A percentile compares a stretch with the other conserved stretches of the same genome.
Evolutionary conservation across 2,113 vertebrate genomes (phyloP).

Genomic region (Sitta europaea): DNA sequence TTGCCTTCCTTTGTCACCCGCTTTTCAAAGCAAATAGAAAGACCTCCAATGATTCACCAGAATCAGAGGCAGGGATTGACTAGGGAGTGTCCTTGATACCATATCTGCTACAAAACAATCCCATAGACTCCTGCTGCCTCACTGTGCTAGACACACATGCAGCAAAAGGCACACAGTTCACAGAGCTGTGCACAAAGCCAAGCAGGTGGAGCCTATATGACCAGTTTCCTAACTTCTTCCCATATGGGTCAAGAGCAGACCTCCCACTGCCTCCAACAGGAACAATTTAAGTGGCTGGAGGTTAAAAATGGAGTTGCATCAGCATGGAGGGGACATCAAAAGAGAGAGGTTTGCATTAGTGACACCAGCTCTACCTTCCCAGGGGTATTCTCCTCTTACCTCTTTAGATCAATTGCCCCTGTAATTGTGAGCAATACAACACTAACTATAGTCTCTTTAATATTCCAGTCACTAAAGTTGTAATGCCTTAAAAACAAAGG

Average conservation of each 20-base stretch:
- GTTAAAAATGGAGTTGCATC: neutral
- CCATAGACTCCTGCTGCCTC: neutral
- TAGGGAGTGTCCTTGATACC: neutral
- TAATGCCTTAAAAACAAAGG: neutral
- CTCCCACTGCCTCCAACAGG: neutral
- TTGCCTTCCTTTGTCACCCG: neutral
- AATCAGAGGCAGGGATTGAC: neutral
- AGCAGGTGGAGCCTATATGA: neutral
- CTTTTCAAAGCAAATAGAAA: neutral
- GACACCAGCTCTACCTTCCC: neutral
- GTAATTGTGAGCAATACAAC: neutral
- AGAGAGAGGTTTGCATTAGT: neutral
- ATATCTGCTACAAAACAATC: neutral
- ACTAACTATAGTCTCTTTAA: neutral
- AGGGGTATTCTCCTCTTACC: neutral
- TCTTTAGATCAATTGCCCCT: neutral
- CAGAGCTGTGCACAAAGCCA: neutral
- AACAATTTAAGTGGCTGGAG: neutral
- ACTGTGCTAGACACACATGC: rapidly evolving
- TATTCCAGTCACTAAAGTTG: neutral
- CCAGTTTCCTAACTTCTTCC: neutral
- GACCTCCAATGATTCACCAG: neutral
- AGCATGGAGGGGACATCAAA: neutral
- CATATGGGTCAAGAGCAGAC: neutral
- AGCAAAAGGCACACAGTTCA: neutral